Conservation (phyloP, 2,113 vertebrate genomes). For the Trachemys scripta region DNA sequence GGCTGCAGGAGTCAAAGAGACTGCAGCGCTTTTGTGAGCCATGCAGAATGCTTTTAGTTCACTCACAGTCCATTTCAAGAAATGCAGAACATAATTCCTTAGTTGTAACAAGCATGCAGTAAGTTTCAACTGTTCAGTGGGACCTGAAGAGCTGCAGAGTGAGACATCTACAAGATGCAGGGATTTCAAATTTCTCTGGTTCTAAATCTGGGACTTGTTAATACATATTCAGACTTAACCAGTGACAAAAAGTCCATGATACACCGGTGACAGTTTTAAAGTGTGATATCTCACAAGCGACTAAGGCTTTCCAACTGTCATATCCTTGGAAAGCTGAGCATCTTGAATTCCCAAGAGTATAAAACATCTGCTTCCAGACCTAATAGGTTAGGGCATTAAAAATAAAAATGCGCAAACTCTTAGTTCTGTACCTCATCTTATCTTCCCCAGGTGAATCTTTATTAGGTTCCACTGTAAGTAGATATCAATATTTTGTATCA, state of each 20-base stretch:
- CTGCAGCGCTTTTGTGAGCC: background rate
- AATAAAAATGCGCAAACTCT: background rate
- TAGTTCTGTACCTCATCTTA: constrained; percentile 8
- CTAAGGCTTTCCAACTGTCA: background rate
- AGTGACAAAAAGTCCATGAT: background rate
- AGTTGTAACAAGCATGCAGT: background rate
- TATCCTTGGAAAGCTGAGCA: background rate
- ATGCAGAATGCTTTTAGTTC: background rate
- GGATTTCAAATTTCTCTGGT: background rate
- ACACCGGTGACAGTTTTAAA: background rate
- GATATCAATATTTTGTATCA: background rate
- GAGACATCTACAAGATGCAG: background rate
- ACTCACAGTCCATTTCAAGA: background rate
- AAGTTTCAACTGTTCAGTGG: background rate
- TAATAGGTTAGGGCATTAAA: background rate
- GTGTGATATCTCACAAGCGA: background rate
- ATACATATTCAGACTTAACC: background rate
- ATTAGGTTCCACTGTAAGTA: constrained; percentile 24
- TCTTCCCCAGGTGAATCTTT: constrained; percentile 7
- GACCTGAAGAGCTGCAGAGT: background rate
- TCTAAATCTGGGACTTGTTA: background rate
- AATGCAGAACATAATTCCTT: background rate
- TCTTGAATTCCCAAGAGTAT: background rate
- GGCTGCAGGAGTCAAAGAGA: background rate
- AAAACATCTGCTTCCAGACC: background rate